These are phyloP conservation scores for Micrasema longulum DNA, from an alignment of 1,140 invertebrate species.

Conservation along the genomic window DNA sequence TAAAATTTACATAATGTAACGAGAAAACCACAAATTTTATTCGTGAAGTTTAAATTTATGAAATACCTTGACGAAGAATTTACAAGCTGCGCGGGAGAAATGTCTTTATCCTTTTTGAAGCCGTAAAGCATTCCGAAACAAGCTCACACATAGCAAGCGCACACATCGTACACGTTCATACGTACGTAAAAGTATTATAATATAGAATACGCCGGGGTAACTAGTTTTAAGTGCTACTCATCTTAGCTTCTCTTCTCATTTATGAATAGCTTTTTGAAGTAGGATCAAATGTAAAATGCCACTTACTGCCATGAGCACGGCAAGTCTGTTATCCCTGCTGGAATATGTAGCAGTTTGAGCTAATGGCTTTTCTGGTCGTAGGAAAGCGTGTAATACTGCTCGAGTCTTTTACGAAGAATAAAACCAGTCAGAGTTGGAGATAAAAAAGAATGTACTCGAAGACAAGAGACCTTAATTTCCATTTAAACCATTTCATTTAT, in stretches of 20 bases:
- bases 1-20: no score
- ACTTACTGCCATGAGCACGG: slow-evolving; percentile 11
- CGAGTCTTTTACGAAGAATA: background rate
- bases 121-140: background rate
- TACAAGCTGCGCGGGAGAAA: no score
- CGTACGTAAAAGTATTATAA: no score
- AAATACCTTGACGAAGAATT: background rate
- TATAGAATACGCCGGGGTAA: no score
- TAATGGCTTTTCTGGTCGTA: background rate
- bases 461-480: slow-evolving; percentile 3
- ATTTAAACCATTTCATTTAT: slow-evolving; percentile 2
- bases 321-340: slow-evolving; percentile 13
- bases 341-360: slow-evolving; percentile 32
- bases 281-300: slow-evolving; percentile 37
- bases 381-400: no score
- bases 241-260: slow-evolving; percentile 11
- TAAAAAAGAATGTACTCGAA: slow-evolving; percentile 12
- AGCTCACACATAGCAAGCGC: no score
- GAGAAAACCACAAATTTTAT: no score
- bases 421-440: slow-evolving; percentile 7
- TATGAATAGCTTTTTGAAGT: slow-evolving; percentile 16
- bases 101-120: background rate
- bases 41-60: background rate
- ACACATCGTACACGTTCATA: no score
- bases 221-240: no score